Percentiles rank a stretch among this genome's conserved stretches.
These are phyloP conservation scores for Peromyscus attwateri DNA, from an alignment of 2,797 vertebrate genomes.

Conservation along the genomic window DNA sequence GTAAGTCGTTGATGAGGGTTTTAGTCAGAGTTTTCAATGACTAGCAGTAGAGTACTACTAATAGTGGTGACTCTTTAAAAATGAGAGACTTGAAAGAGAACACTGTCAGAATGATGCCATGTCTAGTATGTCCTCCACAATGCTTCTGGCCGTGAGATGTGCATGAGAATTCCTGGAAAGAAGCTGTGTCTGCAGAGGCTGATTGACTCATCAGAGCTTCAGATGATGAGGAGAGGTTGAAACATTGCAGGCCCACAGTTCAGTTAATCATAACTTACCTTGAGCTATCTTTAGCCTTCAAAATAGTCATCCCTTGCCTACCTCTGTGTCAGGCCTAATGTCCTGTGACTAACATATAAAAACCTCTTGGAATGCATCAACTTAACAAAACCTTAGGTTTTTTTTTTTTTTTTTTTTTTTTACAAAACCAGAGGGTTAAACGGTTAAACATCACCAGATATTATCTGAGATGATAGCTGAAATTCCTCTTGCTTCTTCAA, in stretches of 20 bases:
- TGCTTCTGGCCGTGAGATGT: background rate
- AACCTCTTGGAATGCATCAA: background rate
- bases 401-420: background rate
- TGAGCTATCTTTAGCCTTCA: background rate
- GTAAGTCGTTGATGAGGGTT: background rate
- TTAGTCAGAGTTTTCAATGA: background rate
- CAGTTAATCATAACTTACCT: background rate
- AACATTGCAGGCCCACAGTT: no score
- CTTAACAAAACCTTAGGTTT: background rate
- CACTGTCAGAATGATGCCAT: background rate
- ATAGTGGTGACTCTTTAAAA: background rate
- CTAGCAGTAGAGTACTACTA: background rate
- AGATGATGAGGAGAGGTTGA: background rate
- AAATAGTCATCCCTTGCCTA: background rate
- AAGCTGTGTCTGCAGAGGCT: background rate
- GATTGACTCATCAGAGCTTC: background rate
- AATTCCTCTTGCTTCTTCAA: background rate
- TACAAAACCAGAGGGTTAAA: background rate
- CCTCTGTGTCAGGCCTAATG: background rate
- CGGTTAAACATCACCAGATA: background rate
- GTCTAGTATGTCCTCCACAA: background rate
- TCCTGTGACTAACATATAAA: background rate
- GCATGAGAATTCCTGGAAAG: background rate
- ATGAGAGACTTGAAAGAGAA: background rate
- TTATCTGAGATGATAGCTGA: background rate